These are phyloP conservation scores for Drosophila emarginata DNA, from an alignment of 2,888 invertebrate species.

Conservation along the genomic window DNA sequence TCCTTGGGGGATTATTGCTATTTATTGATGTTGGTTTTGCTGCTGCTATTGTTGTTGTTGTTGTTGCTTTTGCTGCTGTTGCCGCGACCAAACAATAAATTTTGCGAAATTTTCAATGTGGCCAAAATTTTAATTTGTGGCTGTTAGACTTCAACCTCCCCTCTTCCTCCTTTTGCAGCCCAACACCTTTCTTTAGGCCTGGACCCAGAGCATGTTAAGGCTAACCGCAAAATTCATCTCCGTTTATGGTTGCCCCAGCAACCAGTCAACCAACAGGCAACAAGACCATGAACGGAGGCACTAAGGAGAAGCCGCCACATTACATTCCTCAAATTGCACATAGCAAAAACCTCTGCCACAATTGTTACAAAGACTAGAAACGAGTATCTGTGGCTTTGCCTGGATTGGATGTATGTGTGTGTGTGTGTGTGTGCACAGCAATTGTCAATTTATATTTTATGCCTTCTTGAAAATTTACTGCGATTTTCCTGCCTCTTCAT, in stretches of 20 bases:
- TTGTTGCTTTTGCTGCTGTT: conserved; percentile 40
- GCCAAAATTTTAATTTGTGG: conserved; percentile 76
- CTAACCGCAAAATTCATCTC: conserved; percentile 70
- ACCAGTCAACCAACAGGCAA: conserved; percentile 14
- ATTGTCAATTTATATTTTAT: conserved; percentile 75
- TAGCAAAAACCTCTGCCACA: conserved; percentile 28
- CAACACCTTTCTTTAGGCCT: conserved; percentile 53
- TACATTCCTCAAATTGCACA: conserved; percentile 60
- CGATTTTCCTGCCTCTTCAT: conserved; percentile 34
- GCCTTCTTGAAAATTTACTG: conserved; percentile 68
- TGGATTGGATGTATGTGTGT: conserved; percentile 8
- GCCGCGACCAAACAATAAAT: conserved; percentile 68
- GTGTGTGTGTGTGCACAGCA: conserved; percentile 36
- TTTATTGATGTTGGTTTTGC: conserved; percentile 29
- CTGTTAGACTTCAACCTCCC: conserved; percentile 26
- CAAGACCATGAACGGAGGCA: conserved; percentile 9
- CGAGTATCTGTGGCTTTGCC: conserved; percentile 22
- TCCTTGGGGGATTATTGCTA: conserved; percentile 30
- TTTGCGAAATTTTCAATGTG: conserved; percentile 60
- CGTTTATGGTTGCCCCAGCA: conserved; percentile 44
- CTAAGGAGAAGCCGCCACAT: conserved; percentile 31
- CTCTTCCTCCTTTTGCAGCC: conserved; percentile 15
- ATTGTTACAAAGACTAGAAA: conserved; percentile 18
- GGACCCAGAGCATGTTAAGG: conserved; percentile 11
- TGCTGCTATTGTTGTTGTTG: conserved; percentile 46